These are phyloP conservation scores for Dendropsophus ebraccatus DNA, from an alignment of 2,113 vertebrate genomes.

Conservation along the genomic window DNA sequence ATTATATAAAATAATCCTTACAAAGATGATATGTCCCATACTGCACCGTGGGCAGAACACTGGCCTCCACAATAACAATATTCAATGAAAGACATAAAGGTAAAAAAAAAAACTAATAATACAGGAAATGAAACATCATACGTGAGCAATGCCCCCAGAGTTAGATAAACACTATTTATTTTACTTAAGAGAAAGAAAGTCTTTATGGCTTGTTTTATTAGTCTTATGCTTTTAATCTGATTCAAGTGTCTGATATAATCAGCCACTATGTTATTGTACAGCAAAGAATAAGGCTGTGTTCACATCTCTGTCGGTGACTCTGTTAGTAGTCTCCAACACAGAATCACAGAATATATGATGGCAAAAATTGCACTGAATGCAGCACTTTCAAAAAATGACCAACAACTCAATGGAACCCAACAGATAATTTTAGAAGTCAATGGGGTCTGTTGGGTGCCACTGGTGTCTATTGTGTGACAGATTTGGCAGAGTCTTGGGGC, in stretches of 20 bases:
- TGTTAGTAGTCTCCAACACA: too few relatives aligned
- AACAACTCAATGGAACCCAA: too few relatives aligned
- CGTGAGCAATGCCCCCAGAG: slow-evolving; percentile 29
- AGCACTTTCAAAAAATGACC: too few relatives aligned
- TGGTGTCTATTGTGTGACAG: too few relatives aligned
- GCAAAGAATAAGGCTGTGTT: background rate
- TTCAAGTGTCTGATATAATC: background rate
- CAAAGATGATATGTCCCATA: slow-evolving; percentile 30
- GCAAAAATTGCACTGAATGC: too few relatives aligned
- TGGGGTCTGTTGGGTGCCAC: too few relatives aligned
- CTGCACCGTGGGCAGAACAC: background rate
- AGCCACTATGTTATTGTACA: background rate
- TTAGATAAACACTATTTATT: slow-evolving; percentile 27
- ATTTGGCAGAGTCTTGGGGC: too few relatives aligned
- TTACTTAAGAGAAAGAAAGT: background rate
- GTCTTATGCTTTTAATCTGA: background rate
- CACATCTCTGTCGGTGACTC: too few relatives aligned
- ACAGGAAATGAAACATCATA: slow-evolving; percentile 28
- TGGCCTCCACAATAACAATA: slow-evolving; percentile 27
- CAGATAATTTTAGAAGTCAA: too few relatives aligned
- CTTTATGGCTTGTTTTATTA: slow-evolving; percentile 9
- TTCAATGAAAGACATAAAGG: background rate
- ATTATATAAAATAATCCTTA: slow-evolving; percentile 34
- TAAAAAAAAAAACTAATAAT: background rate
- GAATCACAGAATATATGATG: too few relatives aligned